These are phyloP conservation scores for Albula goreensis DNA, from an alignment of 2,113 vertebrate genomes.

Conservation along the genomic window DNA sequence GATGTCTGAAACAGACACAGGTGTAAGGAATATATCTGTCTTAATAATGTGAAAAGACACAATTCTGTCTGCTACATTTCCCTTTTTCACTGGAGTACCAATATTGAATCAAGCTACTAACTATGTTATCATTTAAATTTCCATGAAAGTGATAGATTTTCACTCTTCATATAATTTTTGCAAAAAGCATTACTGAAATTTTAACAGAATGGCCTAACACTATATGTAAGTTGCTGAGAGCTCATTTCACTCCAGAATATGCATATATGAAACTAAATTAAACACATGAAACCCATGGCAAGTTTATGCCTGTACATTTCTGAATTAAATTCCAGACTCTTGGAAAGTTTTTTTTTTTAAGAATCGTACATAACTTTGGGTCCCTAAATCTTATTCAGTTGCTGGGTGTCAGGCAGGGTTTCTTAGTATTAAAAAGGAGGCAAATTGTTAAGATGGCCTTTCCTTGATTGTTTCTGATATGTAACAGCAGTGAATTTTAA, in stretches of 20 bases:
- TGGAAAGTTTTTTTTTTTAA: neutral
- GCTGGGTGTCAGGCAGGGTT: conserved; percentile 21
- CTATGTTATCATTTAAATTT: neutral
- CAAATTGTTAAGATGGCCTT: conserved; percentile 45
- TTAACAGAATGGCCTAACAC: neutral
- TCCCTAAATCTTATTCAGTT: neutral
- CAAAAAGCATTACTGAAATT: neutral
- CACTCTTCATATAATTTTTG: neutral
- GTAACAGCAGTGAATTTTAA: conserved; percentile 50
- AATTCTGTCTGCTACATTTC: neutral
- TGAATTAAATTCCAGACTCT: neutral
- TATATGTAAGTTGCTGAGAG: too few relatives aligned
- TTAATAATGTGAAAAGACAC: neutral
- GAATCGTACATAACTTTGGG: neutral
- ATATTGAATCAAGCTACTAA: neutral
- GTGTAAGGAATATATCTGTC: conserved; percentile 2
- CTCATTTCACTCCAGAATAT: neutral
- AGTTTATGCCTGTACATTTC: neutral
- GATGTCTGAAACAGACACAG: conserved; percentile 31
- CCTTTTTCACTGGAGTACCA: neutral
- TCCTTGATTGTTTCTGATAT: conserved; percentile 42
- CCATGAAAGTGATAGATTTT: neutral
- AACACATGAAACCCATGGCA: too few relatives aligned
- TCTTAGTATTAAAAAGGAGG: conserved; percentile 31
- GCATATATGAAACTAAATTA: too few relatives aligned